Base-by-base conservation (phyloP, 2,113 vertebrate genomes). In the Lota lota region DNA sequence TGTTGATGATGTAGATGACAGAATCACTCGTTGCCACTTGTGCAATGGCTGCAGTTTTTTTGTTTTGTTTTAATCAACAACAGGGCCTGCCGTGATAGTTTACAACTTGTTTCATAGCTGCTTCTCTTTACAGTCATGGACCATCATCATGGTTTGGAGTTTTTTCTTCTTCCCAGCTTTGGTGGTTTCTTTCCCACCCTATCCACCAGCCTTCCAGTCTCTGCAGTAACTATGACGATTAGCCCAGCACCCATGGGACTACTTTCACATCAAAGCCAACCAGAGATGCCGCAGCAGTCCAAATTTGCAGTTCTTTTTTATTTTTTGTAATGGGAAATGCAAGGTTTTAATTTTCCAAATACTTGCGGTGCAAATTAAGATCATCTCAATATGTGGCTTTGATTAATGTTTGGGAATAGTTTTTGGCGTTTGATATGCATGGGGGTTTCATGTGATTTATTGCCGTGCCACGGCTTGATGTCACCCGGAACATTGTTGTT, bases 281-380 rank as follows among this genome's bases (percentile, higher is more conserved):
- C 79, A 77, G 67, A 82, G 78, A 83, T 58, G 71, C 84, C 74
- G 77, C 82, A 80, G 83, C 84, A 87, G 83, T 86, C 16, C 57
- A 89, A 85, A 87, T 85, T 83, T 85, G 86, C 71, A 86, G 88
- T 90, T 77, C 73, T 73, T 60, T 16, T 33, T 36, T 63, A 22
- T n/a, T 65, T 51, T 53, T 22, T 65, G 78, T 87, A 78, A 88
- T 82, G 78, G 71, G 76, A 87, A 77, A 79, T 79, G 68, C 75
- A 87, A 86, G 87, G 88, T 90, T 90, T 91, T 91, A 88, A 91
- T 91, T 91, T 91, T 90, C 85, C 70, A 81, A 90, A 91, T 89
- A 81, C 87, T 87, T 91, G 88, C 19, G 85, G 89, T 89, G 87
- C 50, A 79, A 89, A 90, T 89, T 86, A 90, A 87, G 85, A 91